Percentiles rank a stretch among this genome's conserved stretches.
Conservation (phyloP, 2,888 invertebrate species). For the Netelia inedita region DNA sequence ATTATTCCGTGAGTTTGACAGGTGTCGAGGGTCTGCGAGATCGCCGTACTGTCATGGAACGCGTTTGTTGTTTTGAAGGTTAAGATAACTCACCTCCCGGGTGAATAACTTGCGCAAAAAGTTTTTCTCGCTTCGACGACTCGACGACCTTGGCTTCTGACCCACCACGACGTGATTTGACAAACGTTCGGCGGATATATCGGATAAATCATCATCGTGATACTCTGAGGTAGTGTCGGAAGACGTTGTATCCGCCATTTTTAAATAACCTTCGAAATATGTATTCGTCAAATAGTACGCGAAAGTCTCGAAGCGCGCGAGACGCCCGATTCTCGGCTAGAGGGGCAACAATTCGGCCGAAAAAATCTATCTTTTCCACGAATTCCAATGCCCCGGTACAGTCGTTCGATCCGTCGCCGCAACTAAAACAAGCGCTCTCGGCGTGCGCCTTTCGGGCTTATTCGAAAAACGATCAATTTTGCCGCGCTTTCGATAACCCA, state of each 20-base stretch:
- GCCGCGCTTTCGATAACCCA: background rate
- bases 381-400: background rate
- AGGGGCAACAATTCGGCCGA: constrained; percentile 47
- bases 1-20: constrained; percentile 69
- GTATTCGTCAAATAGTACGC: constrained; percentile 60
- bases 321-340: constrained; percentile 35
- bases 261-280: constrained; percentile 82
- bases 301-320: constrained; percentile 58
- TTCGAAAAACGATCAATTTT: background rate
- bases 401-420: constrained; percentile 9
- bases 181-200: constrained; percentile 82
- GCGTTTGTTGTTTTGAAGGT: constrained; percentile 73
- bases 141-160: constrained; percentile 78
- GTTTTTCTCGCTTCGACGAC: constrained; percentile 79
- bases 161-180: constrained; percentile 81
- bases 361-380: constrained; percentile 29
- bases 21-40: constrained; percentile 55
- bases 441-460: background rate
- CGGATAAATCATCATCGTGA: constrained; percentile 83
- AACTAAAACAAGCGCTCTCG: constrained; percentile 10
- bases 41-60: constrained; percentile 6
- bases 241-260: constrained; percentile 85
- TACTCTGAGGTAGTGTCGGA: constrained; percentile 84
- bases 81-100: constrained; percentile 87
- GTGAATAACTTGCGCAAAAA: constrained; percentile 87